These are phyloP conservation scores for Enteromius radiatus DNA, from an alignment of 2,797 vertebrate species.

Conservation along the genomic window DNA sequence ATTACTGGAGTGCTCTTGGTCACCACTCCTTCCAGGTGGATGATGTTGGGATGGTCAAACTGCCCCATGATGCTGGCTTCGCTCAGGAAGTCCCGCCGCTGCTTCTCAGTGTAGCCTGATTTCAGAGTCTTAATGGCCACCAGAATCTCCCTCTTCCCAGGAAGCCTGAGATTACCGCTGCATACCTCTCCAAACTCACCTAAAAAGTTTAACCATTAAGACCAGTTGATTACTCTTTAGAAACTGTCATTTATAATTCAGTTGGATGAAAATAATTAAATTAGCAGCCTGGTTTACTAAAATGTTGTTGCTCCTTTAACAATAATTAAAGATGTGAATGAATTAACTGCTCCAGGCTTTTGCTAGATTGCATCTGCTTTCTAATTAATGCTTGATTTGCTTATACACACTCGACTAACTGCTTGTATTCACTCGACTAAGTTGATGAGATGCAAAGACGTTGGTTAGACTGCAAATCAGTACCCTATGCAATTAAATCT, in stretches of 20 bases:
- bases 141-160: conserved; percentile 88
- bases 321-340: conserved; percentile 19
- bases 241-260: background rate
- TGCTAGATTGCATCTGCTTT: conserved; percentile 25
- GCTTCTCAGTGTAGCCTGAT: conserved; percentile 88
- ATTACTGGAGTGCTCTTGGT: conserved; percentile 90
- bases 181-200: conserved; percentile 92
- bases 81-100: conserved; percentile 86
- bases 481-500: conserved; percentile 12
- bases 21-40: conserved; percentile 88
- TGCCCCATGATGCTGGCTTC: conserved; percentile 93
- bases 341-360: conserved; percentile 22
- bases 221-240: background rate
- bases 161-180: conserved; percentile 87
- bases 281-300: conserved; percentile 8
- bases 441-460: conserved; percentile 12
- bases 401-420: conserved; percentile 6
- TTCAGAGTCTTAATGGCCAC: conserved; percentile 91
- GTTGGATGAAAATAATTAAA: conserved; percentile 12
- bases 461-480: conserved; percentile 6
- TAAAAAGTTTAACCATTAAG: conserved; percentile 55
- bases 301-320: conserved; percentile 16
- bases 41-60: conserved; percentile 90
- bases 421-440: conserved; percentile 2
- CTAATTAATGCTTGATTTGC: conserved; percentile 22